Conservation (phyloP, 2,113 vertebrate species). For the Calonectris borealis region DNA sequence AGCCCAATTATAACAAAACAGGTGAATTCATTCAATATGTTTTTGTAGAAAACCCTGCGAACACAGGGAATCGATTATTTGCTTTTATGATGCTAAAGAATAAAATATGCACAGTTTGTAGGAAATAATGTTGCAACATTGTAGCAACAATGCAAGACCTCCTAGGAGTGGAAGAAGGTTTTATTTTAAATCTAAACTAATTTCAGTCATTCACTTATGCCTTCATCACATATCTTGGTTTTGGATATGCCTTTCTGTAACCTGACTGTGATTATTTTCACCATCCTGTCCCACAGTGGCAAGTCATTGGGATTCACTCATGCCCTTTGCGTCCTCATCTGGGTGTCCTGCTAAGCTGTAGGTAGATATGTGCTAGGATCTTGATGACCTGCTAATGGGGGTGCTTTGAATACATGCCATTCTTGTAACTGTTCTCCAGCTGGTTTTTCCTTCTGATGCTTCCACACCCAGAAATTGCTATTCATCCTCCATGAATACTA, state of each 20-base stretch:
- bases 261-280: background rate
- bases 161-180: background rate
- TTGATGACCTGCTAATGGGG: background rate
- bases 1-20: background rate
- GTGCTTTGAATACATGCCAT: background rate
- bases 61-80: background rate
- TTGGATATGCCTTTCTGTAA: background rate
- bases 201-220: background rate
- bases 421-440: background rate
- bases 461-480: background rate
- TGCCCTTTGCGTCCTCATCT: background rate
- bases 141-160: background rate
- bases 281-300: background rate
- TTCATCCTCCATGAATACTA: background rate
- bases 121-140: background rate
- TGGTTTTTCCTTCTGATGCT: background rate
- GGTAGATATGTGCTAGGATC: background rate
- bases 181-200: background rate
- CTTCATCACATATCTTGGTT: background rate
- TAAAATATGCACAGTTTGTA: background rate
- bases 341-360: background rate
- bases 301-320: background rate
- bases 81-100: background rate
- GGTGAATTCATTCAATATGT: background rate
- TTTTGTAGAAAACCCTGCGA: background rate